Percentiles rank a stretch among this genome's conserved stretches.
These are phyloP conservation scores for Corythoichthys haematopterus DNA, from an alignment of 2,113 vertebrate species.

Conservation along the genomic window DNA sequence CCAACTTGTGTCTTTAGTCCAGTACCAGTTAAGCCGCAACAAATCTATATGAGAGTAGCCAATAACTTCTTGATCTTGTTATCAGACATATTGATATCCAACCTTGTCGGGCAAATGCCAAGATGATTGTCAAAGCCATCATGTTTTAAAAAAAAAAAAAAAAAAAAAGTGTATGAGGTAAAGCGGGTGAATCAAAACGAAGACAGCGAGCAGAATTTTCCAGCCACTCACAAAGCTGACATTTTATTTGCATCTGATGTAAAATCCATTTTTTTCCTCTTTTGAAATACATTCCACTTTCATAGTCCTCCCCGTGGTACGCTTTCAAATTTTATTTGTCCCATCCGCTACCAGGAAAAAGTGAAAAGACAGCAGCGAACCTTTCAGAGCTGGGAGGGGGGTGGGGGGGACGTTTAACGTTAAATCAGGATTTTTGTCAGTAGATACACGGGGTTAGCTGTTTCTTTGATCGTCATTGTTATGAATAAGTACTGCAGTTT, in stretches of 20 bases:
- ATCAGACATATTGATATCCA: constrained; percentile 17
- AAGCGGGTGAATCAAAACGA: background rate
- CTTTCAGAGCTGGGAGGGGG: background rate
- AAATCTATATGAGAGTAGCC: constrained; percentile 41
- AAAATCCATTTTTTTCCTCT: constrained; percentile 24
- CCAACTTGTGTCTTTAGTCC: constrained; percentile 6
- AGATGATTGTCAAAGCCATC: constrained; percentile 29
- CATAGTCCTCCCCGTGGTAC: background rate
- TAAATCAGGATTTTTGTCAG: background rate
- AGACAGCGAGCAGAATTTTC: constrained; percentile 14
- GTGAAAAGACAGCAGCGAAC: background rate
- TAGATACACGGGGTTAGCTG: background rate
- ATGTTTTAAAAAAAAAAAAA: constrained; percentile 11
- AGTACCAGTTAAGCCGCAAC: constrained; percentile 36
- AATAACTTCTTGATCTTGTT: constrained; percentile 37
- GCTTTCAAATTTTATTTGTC: background rate
- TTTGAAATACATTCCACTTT: constrained; percentile 7
- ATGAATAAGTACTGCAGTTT: background rate
- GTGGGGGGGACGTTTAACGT: background rate
- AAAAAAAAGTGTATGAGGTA: background rate
- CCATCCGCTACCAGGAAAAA: background rate
- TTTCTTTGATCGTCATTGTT: background rate
- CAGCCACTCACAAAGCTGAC: constrained; percentile 10
- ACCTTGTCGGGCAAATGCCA: background rate
- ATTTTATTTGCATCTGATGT: constrained; percentile 9